Evolutionary conservation across 2,113 vertebrate genomes (phyloP), one percentile per base, ranked within the genome.

Genomic region (Dipodomys stephensi): DNA sequence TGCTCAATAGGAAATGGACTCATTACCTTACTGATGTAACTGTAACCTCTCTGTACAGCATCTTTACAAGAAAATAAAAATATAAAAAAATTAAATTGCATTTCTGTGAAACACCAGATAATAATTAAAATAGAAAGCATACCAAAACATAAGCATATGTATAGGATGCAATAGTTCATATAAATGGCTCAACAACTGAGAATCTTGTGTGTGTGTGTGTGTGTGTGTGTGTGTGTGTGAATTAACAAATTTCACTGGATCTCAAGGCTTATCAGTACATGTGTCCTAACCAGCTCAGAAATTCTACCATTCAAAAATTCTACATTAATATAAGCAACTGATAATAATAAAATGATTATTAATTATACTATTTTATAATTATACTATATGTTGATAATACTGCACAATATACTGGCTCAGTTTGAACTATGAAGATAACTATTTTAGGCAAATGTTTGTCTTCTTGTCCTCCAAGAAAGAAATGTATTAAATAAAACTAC

Each of bases 41-140:
- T 39, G 39, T 39, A 39, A 39, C 39, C 39, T 3, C 39, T 39
- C 39, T 39, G 39, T 39, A 39, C 39, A 39, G 39, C 39, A 39
- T 39, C 39, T 39, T 39, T 39, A 39, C 39, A 39, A 39, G 39
- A 39, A 39, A 39, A 39, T 39, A 39, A 39, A 39, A 39, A 39
- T 39, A 39, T 39, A 39, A 39, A 94, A 92, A 93, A 87, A 4
- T 32, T 78, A 30, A 76, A 15, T 35, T 53, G 85, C 49, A 9
- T 25, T 27, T 84, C 72, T 87, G 71, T 62, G 15, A 69, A 90
- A 68, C 53, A 85, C 25, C 49, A 71, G 2, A 7, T 7, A 22
- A 68, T 68, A 91, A 90, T 84, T 86, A 90, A 90, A 96, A 84
- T 83, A 85, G 9, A 32, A 87, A 92, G 65, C 68, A 89, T 32